phyloP scores from a whole-genome alignment of 2,888 invertebrate genomes.

The Melinopterus prodromus region DNA sequence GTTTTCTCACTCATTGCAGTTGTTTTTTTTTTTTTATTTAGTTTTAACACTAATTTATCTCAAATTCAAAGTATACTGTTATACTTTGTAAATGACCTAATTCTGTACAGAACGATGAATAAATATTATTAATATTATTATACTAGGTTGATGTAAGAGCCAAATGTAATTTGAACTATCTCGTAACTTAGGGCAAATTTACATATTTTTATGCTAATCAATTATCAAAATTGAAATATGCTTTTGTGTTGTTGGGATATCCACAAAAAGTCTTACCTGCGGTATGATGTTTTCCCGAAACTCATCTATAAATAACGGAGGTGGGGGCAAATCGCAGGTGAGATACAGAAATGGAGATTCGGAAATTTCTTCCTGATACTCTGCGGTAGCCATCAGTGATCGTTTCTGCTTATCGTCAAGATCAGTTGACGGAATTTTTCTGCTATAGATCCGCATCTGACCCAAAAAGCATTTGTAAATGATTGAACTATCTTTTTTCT shows the following conservation, averaged over 20 bases:
- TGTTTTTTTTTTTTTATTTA: no score
- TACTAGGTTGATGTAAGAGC: no score
- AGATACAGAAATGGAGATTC: constrained; percentile 96
- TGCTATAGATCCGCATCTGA: constrained; percentile 87
- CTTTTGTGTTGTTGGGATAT: neutral
- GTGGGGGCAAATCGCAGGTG: constrained; percentile 97
- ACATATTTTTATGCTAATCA: no score
- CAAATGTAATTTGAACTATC: no score
- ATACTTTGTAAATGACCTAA: no score
- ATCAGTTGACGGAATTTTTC: constrained; percentile 94
- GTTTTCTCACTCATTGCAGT: no score
- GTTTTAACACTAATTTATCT: no score
- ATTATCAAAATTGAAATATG: no score
- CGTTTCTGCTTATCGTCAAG: constrained; percentile 88
- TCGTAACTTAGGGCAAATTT: no score
- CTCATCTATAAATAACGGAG: constrained; percentile 97
- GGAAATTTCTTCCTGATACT: constrained; percentile 86
- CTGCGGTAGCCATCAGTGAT: constrained; percentile 78
- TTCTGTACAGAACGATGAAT: no score
- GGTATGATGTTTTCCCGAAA: constrained; percentile 99
- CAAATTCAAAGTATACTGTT: no score
- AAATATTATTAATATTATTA: no score
- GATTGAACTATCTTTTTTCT: constrained; percentile 87
- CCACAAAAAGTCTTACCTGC: constrained; percentile 68
- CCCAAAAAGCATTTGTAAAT: constrained; percentile 95